Base-by-base conservation (phyloP, 2,888 invertebrate species). In the Drepanosiphum platanoidis region DNA sequence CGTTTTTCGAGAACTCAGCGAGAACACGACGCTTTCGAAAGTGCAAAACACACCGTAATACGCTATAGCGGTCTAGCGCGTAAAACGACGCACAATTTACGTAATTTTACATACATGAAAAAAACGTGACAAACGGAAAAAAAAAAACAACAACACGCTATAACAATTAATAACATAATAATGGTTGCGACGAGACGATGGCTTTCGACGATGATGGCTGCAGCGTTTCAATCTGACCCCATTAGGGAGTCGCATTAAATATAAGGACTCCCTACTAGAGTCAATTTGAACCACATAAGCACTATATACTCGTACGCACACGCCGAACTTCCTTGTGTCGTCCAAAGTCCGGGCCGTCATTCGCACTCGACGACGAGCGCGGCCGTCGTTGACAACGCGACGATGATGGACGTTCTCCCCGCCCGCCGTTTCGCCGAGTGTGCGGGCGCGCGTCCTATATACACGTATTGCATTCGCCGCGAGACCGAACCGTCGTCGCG, bases 251-350 rank as follows among this genome's bases (percentile, higher is more conserved):
- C 96, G 93, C 94, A 94, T 92, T 91, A 92, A 91, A 92, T 92
- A 92, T 87, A 95, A 95, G 95, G 96, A 96, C 96, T 96, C 96
- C 96, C 96, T 96, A 96, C 96, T 96, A 96, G 96, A 96, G 96
- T 96, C 96, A 96, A 96, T 96, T 96, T 96, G 94, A 96, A 94
- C 94, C 95, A 87, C 87, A 84, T 75, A 68, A 84, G 84, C 84
- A 84, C 30, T 71, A 61, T n/a, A n/a, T n/a, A n/a, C n/a, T n/a
- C n/a, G n/a, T n/a, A n/a, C n/a, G n/a, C n/a, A n/a, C n/a, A n/a
- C n/a, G n/a, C 34, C 34, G 11, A 61, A 36, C 68, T 34, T 34
- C 22, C 34, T 18, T 22, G 64, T 27, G 64, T 64, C 64, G 8
- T 30, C 27, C 27, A 11, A 27, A 30, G 27, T 64, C 61, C 61